Percentiles rank a stretch among this genome's conserved stretches.
Evolutionary conservation across 2,888 invertebrate species (phyloP).

Genomic region (Rhingia rostrata): DNA sequence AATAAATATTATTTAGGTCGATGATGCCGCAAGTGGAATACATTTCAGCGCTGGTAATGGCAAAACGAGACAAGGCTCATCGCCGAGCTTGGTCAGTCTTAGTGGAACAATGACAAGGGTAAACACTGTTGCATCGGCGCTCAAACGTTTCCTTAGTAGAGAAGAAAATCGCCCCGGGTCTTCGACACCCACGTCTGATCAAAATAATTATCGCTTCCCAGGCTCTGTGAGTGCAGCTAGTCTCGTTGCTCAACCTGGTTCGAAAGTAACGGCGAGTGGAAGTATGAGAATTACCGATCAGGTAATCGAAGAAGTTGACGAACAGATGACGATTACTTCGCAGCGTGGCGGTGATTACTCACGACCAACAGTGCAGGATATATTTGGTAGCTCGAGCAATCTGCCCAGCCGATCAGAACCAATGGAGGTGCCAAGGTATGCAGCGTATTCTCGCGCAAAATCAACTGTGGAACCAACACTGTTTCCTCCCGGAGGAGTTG

Average conservation of each 20-base stretch:
- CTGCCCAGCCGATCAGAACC: slow-evolving; percentile 86
- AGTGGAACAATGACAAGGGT: slow-evolving; percentile 87
- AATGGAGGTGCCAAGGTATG: slow-evolving; percentile 85
- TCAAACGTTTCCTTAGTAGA: slow-evolving; percentile 90
- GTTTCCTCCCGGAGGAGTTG: slow-evolving; percentile 82
- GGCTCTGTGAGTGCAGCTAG: slow-evolving; percentile 82
- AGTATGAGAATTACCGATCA: slow-evolving; percentile 88
- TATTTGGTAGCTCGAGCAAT: slow-evolving; percentile 84
- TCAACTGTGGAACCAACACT: slow-evolving; percentile 78
- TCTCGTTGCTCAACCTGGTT: slow-evolving; percentile 75
- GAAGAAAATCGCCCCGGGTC: slow-evolving; percentile 86
- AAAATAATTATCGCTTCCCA: slow-evolving; percentile 80
- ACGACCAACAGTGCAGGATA: slow-evolving; percentile 86
- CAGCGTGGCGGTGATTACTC: slow-evolving; percentile 84
- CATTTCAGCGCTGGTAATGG: slow-evolving; percentile 87
- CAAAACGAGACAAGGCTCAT: slow-evolving; percentile 84
- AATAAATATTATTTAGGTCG: slow-evolving; percentile 83
- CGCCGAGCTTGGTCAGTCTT: slow-evolving; percentile 82
- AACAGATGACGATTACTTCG: slow-evolving; percentile 91
- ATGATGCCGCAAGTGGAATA: slow-evolving; percentile 89
- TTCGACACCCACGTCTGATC: slow-evolving; percentile 81
- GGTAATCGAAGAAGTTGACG: slow-evolving; percentile 90
- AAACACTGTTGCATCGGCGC: slow-evolving; percentile 90
- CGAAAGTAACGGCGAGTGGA: slow-evolving; percentile 78
- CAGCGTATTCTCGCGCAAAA: slow-evolving; percentile 79